phyloP scores from a whole-genome alignment of 1,140 invertebrate genomes.

The Drosophila sturtevanti region DNA sequence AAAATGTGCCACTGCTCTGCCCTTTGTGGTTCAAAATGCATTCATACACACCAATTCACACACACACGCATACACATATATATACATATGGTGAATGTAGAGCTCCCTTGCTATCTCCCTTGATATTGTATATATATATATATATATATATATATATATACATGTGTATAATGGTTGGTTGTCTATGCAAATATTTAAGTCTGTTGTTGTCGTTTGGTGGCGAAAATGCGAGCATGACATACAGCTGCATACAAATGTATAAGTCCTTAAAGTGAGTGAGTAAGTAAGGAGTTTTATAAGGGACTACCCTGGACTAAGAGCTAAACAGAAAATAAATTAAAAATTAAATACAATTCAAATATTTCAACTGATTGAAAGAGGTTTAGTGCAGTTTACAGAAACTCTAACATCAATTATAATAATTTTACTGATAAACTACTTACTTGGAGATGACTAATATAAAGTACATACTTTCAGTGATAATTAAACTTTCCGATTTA shows the following conservation, averaged over 20 bases:
- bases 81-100: constrained; percentile 3
- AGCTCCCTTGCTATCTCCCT: constrained; percentile 15
- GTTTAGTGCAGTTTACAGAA: not conserved
- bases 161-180: constrained; percentile 28
- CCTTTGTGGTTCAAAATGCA: constrained; percentile 19
- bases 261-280: constrained; percentile 36
- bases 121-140: constrained; percentile 20
- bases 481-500: too few species aligned
- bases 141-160: constrained; percentile 18
- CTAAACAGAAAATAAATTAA: constrained; percentile 60
- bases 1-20: constrained; percentile 9
- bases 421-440: too few species aligned
- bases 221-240: constrained; percentile 72
- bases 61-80: not conserved
- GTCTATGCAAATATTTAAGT: constrained; percentile 75
- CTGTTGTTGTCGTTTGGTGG: constrained; percentile 72
- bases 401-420: too few species aligned
- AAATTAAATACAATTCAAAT: constrained; percentile 55
- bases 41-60: not conserved
- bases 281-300: not conserved
- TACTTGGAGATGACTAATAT: too few species aligned
- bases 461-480: too few species aligned
- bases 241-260: constrained; percentile 64
- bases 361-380: not conserved
- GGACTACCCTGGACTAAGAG: constrained; percentile 31